Evolutionary conservation across 2,888 invertebrate species (phyloP).

Genomic region (Tenthredo amoena): DNA sequence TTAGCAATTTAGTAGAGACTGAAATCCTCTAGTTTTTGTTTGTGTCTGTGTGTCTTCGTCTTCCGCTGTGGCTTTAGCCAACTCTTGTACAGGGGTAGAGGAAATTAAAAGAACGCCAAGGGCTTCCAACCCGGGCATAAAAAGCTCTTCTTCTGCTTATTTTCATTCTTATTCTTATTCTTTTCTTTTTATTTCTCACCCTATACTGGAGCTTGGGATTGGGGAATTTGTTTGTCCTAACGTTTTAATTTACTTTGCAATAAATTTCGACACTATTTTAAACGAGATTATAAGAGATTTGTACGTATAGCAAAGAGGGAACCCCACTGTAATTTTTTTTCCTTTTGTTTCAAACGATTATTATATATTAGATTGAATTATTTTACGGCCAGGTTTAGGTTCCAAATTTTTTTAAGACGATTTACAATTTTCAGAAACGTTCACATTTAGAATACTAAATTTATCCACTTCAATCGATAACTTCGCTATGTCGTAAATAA

Average conservation of each 20-base stretch:
- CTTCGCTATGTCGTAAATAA: no score
- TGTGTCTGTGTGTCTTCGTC: neutral
- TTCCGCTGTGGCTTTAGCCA: neutral
- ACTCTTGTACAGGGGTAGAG: neutral
- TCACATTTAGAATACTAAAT: no score
- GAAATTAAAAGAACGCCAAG: conserved; percentile 20
- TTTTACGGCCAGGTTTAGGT: no score
- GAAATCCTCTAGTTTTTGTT: neutral
- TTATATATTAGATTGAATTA: neutral
- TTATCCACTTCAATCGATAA: no score
- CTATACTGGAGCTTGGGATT: neutral
- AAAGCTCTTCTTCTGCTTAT: neutral
- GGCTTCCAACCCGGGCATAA: neutral
- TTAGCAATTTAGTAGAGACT: neutral
- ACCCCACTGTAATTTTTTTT: no score
- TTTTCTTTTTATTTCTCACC: neutral
- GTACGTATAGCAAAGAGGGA: no score
- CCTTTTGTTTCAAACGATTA: no score
- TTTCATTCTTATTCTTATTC: neutral
- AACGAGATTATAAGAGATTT: neutral
- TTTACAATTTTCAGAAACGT: no score
- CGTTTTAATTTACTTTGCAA: conserved; percentile 43
- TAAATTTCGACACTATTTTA: conserved; percentile 17
- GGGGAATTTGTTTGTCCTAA: neutral
- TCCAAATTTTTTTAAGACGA: no score